Conservation (phyloP, 2,888 invertebrate species). For the Mimachlamys varia region DNA sequence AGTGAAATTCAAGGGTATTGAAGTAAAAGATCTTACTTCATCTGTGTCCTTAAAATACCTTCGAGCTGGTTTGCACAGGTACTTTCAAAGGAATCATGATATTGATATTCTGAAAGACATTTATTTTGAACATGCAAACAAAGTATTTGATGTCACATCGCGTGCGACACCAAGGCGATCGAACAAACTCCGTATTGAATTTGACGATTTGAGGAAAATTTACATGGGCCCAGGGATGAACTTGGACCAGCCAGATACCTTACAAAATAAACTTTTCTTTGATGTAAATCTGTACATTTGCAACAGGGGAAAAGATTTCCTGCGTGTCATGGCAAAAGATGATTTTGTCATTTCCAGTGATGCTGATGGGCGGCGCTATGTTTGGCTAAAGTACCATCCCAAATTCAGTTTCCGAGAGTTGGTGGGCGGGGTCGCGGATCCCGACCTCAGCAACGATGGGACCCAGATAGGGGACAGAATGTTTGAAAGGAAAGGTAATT, state of each 20-base stretch:
- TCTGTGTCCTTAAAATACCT: slow-evolving; percentile 62
- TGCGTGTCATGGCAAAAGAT: slow-evolving; percentile 72
- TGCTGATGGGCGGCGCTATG: slow-evolving; percentile 68
- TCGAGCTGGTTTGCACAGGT: slow-evolving; percentile 68
- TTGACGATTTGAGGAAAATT: slow-evolving; percentile 72
- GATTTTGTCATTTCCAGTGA: slow-evolving; percentile 73
- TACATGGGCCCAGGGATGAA: slow-evolving; percentile 73
- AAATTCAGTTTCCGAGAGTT: slow-evolving; percentile 71
- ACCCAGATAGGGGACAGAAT: slow-evolving; percentile 71
- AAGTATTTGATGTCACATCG: slow-evolving; percentile 66
- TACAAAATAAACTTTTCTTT: slow-evolving; percentile 77
- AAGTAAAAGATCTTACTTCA: slow-evolving; percentile 56
- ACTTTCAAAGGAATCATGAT: slow-evolving; percentile 67
- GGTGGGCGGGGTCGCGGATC: slow-evolving; percentile 62
- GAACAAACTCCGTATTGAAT: slow-evolving; percentile 70
- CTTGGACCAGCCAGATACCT: slow-evolving; percentile 69
- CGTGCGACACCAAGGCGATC: slow-evolving; percentile 66
- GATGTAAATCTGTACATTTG: slow-evolving; percentile 75
- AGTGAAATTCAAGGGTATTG: slow-evolving; percentile 59
- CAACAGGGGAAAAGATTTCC: slow-evolving; percentile 74
- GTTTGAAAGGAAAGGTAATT: slow-evolving; percentile 73
- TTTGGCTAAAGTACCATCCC: slow-evolving; percentile 71
- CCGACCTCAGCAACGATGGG: slow-evolving; percentile 56
- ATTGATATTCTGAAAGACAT: slow-evolving; percentile 69
- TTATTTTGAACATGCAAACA: slow-evolving; percentile 67